Conservation (phyloP, 1,140 invertebrate genomes). For the Camponotus floridanus region DNA sequence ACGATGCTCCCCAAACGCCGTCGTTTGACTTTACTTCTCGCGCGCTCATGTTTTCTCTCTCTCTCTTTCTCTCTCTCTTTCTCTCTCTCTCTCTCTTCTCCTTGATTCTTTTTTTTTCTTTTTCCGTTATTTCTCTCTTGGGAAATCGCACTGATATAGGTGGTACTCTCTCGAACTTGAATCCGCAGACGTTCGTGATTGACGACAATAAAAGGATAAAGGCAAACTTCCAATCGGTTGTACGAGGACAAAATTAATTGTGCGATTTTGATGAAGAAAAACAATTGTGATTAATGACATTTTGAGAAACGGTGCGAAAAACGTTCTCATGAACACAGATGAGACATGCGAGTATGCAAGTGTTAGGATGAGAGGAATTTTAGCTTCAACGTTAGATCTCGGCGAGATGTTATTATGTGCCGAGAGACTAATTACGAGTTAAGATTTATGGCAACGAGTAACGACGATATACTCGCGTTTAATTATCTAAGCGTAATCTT, state of each 20-base stretch:
- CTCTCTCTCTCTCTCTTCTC: neutral
- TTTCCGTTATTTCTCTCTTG: conserved; percentile 47
- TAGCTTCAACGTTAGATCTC: conserved; percentile 46
- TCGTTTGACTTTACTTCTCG: conserved; percentile 20
- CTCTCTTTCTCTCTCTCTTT: too few species aligned
- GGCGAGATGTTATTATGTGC: conserved; percentile 51
- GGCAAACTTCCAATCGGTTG: neutral
- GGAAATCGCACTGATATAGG: conserved; percentile 39
- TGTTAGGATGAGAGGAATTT: conserved; percentile 39
- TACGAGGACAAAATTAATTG: conserved; percentile 24
- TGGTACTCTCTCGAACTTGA: neutral
- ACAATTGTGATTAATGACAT: conserved; percentile 39
- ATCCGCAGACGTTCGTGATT: conserved; percentile 21
- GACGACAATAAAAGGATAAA: conserved; percentile 34
- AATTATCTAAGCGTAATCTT: conserved; percentile 62
- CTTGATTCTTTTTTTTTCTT: neutral
- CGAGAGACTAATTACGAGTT: conserved; percentile 62
- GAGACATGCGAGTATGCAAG: conserved; percentile 36
- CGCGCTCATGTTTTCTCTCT: conserved; percentile 6
- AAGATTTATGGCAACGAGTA: conserved; percentile 62
- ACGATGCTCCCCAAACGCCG: conserved; percentile 33
- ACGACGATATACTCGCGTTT: conserved; percentile 53
- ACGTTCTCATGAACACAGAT: neutral
- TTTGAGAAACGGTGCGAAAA: conserved; percentile 21
- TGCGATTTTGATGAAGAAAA: conserved; percentile 5